phyloP scores from a whole-genome alignment of 2,113 vertebrate genomes.

The Brienomyrus longianalis region DNA sequence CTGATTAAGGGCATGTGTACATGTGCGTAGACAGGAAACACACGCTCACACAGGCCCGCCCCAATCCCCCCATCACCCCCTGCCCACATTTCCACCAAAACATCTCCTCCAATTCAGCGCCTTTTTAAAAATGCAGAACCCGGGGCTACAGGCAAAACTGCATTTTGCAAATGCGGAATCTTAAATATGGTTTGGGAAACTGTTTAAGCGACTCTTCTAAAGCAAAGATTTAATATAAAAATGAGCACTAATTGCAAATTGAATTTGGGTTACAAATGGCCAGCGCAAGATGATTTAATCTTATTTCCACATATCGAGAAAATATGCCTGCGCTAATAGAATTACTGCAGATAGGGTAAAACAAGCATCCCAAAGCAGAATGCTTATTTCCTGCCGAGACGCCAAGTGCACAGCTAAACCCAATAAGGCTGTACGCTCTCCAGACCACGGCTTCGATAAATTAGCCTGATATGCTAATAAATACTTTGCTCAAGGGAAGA shows the following conservation, averaged over 20 bases:
- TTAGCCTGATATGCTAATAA: background rate
- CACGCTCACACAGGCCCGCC: background rate
- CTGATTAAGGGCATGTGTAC: background rate
- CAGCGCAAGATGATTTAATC: background rate
- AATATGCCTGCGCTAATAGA: background rate
- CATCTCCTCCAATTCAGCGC: background rate
- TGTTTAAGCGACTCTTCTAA: slow-evolving; percentile 12
- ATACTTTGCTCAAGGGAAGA: background rate
- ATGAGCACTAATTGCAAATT: slow-evolving; percentile 14
- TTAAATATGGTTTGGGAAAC: slow-evolving; percentile 6
- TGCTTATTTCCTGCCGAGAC: background rate
- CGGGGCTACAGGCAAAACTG: slow-evolving; percentile 20
- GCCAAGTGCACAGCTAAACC: background rate
- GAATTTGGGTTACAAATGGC: background rate
- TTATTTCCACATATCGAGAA: background rate
- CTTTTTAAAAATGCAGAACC: background rate
- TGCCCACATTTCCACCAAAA: background rate
- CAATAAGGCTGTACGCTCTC: background rate
- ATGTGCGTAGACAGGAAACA: background rate
- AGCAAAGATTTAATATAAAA: slow-evolving; percentile 22
- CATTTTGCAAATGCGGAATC: slow-evolving; percentile 14
- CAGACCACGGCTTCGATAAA: background rate
- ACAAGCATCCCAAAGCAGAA: background rate
- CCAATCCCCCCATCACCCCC: background rate
- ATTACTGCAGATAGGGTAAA: background rate